Conservation (phyloP, 2,113 vertebrate species). For the Percina caprodes region DNA sequence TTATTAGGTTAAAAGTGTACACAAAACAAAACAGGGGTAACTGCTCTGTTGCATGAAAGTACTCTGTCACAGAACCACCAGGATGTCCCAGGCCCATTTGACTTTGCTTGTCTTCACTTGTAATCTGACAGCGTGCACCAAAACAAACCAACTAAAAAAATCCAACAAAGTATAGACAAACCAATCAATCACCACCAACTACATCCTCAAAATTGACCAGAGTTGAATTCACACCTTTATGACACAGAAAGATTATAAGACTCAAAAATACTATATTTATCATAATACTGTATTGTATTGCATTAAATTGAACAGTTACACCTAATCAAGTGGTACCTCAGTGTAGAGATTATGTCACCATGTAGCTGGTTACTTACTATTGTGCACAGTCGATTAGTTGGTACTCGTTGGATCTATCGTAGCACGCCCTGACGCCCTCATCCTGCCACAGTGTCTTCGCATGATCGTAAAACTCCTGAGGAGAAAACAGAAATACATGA, state of each 20-base stretch:
- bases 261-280: neutral
- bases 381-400: slow-evolving; percentile 98
- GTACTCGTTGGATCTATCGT: slow-evolving; percentile 97
- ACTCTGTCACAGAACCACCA: neutral
- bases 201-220: neutral
- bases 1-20: neutral
- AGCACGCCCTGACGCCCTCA: slow-evolving; percentile 95
- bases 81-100: neutral
- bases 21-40: neutral
- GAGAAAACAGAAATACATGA: slow-evolving; percentile 27
- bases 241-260: neutral
- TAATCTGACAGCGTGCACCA: neutral
- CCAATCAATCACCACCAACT: neutral
- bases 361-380: slow-evolving; percentile 89
- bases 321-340: neutral
- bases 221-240: neutral
- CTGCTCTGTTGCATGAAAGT: neutral
- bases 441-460: slow-evolving; percentile 98
- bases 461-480: slow-evolving; percentile 96
- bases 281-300: too few species aligned
- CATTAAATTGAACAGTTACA: neutral
- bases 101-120: neutral
- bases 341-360: neutral
- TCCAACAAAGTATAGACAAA: neutral
- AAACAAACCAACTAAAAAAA: neutral